Base-by-base conservation (phyloP, 1,140 invertebrate genomes). In the Neodiprion lecontei region DNA sequence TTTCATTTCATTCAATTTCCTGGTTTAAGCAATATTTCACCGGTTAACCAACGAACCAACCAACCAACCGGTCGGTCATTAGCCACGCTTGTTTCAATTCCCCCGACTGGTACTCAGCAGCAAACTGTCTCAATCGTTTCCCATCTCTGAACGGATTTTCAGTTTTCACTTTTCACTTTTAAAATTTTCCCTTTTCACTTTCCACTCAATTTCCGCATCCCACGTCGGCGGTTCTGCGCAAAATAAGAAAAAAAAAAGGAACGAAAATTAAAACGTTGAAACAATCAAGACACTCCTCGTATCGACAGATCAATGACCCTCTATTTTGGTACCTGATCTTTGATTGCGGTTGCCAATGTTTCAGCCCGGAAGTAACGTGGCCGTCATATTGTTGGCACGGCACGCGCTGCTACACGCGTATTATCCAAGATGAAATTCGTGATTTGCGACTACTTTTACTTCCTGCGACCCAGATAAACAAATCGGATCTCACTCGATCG, bases 21-120 rank as follows among this genome's bases (percentile, higher is more conserved):
- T 86, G 85, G 84, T 86, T 85, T 80, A 78, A 84, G 82, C 82
- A 85, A 86, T 78, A 81, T 83, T 85, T 80, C 77, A 79, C 77
- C 47, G 77, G 11, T 17, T 4, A 40, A 40, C 28, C 28, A 40
- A 40, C 28, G 28, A 40, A 40, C 28, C 28, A 40, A 40, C 28
- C 28, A 40, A 61, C 11, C n/a, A 61, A 17, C 53, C n/a, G 8
- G 53, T 61, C 77, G 82, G 83, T 80, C 80, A 82, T 84, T 84
- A 82, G 79, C 80, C 80, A 76, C 74, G 49, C 5, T 40, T 5
- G 28, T 40, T 40, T 40, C 28, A 40, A 40, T 40, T 40, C 28
- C 5, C 28, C 28, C 28, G 28, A 40, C 28, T 40, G 5, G 28
- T 1, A 2, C 28, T 40, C 28, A 3, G 5, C 28, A 3, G 28